Evolutionary conservation across 2,113 vertebrate species (phyloP).

Genomic region (Sclerurus mexicanus): DNA sequence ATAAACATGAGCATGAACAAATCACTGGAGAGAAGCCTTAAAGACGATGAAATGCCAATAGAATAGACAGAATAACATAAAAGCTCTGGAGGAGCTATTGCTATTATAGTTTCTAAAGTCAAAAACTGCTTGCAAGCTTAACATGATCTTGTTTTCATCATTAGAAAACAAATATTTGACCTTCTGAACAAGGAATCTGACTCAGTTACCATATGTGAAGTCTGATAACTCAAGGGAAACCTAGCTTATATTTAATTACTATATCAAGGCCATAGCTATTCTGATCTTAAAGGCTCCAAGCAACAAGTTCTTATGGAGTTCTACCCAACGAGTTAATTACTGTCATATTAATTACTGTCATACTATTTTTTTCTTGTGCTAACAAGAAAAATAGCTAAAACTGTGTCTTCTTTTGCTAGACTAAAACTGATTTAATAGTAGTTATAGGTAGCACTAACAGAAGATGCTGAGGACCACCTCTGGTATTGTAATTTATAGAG

Average conservation of each 20-base stretch:
- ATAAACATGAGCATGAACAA: background rate
- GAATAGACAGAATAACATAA: background rate
- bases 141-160: background rate
- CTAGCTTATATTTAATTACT: background rate
- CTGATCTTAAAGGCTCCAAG: background rate
- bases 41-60: background rate
- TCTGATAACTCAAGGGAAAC: background rate
- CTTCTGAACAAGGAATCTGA: background rate
- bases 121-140: background rate
- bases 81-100: background rate
- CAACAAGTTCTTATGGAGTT: background rate
- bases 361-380: background rate
- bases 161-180: background rate
- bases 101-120: background rate
- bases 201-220: background rate
- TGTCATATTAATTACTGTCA: background rate
- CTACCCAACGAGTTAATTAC: background rate
- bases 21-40: background rate
- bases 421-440: background rate
- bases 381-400: background rate
- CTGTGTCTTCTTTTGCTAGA: background rate
- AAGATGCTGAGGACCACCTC: background rate
- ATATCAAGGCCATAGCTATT: background rate
- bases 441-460: background rate
- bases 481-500: background rate